Evolutionary conservation across 2,797 vertebrate species (phyloP).

Genomic region (Argentina silus): DNA sequence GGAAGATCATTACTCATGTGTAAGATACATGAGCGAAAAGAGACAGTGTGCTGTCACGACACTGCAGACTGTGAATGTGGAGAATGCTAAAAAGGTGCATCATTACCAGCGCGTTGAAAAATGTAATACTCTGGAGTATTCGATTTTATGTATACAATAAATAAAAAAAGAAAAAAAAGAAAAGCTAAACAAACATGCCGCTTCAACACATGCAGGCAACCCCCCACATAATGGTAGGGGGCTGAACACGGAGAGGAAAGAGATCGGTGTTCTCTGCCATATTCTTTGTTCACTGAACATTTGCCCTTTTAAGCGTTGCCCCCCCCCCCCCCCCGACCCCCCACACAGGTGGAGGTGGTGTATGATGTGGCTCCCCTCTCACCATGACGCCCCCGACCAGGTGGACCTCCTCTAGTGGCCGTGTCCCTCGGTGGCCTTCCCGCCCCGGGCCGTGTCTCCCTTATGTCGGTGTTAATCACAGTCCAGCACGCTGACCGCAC

Average conservation of each 20-base stretch:
- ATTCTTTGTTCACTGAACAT: constrained; percentile 53
- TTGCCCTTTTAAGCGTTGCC: constrained; percentile 59
- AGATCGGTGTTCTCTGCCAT: constrained; percentile 25
- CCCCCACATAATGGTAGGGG: background rate
- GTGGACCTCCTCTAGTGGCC: constrained; percentile 46
- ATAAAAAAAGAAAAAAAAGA: too few relatives aligned
- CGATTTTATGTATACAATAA: too few relatives aligned
- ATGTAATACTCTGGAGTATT: too few relatives aligned
- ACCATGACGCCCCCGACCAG: constrained; percentile 45
- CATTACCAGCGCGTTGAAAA: background rate
- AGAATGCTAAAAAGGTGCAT: background rate
- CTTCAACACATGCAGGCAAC: background rate
- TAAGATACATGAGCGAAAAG: constrained; percentile 38
- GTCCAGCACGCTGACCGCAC: constrained; percentile 26
- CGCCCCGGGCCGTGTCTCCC: constrained; percentile 30
- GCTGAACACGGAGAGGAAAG: background rate
- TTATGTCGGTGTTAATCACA: constrained; percentile 54
- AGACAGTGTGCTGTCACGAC: constrained; percentile 52
- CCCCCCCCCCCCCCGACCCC: constrained; percentile 41
- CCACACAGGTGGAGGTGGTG: constrained; percentile 52
- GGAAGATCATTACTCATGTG: constrained; percentile 64
- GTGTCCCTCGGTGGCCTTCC: constrained; percentile 28
- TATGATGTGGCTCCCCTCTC: constrained; percentile 39
- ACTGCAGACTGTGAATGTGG: constrained; percentile 17
- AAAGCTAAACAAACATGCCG: background rate